These are phyloP conservation scores for Acridotheres tristis DNA, from an alignment of 2,797 vertebrate genomes.

Conservation along the genomic window DNA sequence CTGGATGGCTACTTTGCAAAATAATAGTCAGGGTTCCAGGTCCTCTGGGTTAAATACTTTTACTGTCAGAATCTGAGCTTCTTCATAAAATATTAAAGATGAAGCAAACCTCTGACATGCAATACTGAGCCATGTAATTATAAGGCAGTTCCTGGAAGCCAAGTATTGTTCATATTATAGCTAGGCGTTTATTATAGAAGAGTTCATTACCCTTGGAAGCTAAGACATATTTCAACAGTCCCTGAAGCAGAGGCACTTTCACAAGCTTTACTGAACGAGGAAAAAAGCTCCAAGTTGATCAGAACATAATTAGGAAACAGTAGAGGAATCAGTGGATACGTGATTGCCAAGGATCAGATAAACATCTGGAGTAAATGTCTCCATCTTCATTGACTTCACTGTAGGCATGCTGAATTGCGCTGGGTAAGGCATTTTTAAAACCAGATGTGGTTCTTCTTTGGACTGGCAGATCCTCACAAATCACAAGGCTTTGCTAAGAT, in stretches of 20 bases:
- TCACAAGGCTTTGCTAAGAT: conserved; percentile 8
- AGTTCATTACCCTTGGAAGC: conserved; percentile 80
- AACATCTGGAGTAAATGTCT: background rate
- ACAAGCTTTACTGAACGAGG: conserved; percentile 29
- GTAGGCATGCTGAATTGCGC: background rate
- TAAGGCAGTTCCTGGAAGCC: conserved; percentile 78
- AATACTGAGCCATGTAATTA: conserved; percentile 72
- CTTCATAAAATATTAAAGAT: conserved; percentile 83
- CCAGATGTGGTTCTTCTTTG: conserved; percentile 31
- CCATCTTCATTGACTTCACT: background rate
- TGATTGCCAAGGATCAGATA: background rate
- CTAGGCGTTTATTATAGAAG: conserved; percentile 76
- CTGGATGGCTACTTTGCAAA: conserved; percentile 80
- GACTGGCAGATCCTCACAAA: conserved; percentile 27
- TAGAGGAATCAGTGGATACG: conserved; percentile 35
- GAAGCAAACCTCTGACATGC: conserved; percentile 77
- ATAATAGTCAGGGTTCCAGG: conserved; percentile 75
- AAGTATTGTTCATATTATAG: conserved; percentile 70
- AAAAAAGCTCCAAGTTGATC: conserved; percentile 50
- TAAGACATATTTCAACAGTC: conserved; percentile 67
- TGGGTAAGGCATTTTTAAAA: conserved; percentile 5
- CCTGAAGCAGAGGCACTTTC: conserved; percentile 61
- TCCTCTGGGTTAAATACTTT: conserved; percentile 83
- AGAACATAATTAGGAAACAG: conserved; percentile 56
- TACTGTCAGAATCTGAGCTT: conserved; percentile 81